Base-by-base conservation (phyloP, 2,797 vertebrate species). In the Botia kubotai region DNA sequence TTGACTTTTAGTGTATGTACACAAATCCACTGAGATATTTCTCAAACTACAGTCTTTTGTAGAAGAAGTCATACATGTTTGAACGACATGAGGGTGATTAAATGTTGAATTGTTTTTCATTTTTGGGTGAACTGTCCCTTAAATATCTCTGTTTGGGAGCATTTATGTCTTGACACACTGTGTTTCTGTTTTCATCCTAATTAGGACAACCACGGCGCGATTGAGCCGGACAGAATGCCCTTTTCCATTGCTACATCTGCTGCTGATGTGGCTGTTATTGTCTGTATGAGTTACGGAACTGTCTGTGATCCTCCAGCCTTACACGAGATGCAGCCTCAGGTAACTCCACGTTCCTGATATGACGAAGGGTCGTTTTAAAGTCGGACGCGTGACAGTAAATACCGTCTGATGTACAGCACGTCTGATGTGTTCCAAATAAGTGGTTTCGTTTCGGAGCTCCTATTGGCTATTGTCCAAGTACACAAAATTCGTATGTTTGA, bases 241-340 rank as follows among this genome's bases (percentile, higher is more conserved):
- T 76, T 65, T 82, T 74, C 71, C 75, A 78, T 82, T 4, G 29
- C 70, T 72, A 17, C 74, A 4, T 39, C 72, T 53, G 48, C n/a
- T 17, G 57, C 55, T 84, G 79, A 86, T 71, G 71, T 78, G 81
- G 72, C 81, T 79, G 53, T 82, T 86, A 83, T 81, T 50, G 69
- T 83, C 82, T 77, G 26, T 74, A 43, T 23, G 81, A 83, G 77
- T 86, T 83, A 86, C 75, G 53, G 65, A 13, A 67, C 33, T 70
- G 77, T 33, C 33, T 79, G 48, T 83, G 77, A 83, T 72, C 85
- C 57, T 69, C 53, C 77, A 82, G 80, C 77, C 76, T 81, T 58
- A 63, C 43, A 80, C 77, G 74, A 74, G 69, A 80, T 78, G 58
- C 6, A 4, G 33, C 21, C 77, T 79, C 2, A 65, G 68, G 68